These are phyloP conservation scores for Gymnobelideus leadbeateri DNA, from an alignment of 2,113 vertebrate genomes.

Conservation along the genomic window DNA sequence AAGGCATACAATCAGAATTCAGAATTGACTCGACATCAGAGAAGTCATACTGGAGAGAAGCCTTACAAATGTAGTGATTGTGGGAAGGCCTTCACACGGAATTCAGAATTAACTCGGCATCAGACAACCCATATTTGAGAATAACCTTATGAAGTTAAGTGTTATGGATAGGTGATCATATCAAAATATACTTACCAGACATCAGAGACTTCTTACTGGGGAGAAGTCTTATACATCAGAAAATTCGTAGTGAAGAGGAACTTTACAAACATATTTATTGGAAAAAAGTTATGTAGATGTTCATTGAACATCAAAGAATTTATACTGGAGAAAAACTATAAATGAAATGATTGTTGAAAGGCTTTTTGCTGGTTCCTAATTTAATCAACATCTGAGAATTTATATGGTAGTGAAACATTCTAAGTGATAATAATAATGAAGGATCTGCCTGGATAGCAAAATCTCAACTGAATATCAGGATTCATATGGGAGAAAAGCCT, in stretches of 20 bases:
- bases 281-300: conserved; percentile 52
- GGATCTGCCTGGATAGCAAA: conserved; percentile 66
- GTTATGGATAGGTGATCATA: conserved; percentile 81
- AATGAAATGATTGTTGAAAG: conserved; percentile 58
- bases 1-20: conserved; percentile 45
- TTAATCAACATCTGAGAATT: conserved; percentile 73
- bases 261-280: conserved; percentile 69
- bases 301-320: conserved; percentile 74
- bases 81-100: conserved; percentile 40
- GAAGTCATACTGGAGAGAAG: conserved; percentile 53
- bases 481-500: conserved; percentile 70
- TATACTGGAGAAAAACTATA: conserved; percentile 76
- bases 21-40: conserved; percentile 30
- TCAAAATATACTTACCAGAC: conserved; percentile 89
- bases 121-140: conserved; percentile 30
- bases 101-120: conserved; percentile 18
- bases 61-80: conserved; percentile 28
- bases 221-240: conserved; percentile 68
- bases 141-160: conserved; percentile 8
- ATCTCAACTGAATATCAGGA: conserved; percentile 66
- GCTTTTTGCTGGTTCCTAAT: conserved; percentile 25
- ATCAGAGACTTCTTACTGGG: conserved; percentile 74
- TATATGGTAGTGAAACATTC: conserved; percentile 77
- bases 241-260: conserved; percentile 71
- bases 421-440: conserved; percentile 72